phyloP scores from a whole-genome alignment of 2,113 vertebrate genomes.

The Etheostoma cragini region DNA sequence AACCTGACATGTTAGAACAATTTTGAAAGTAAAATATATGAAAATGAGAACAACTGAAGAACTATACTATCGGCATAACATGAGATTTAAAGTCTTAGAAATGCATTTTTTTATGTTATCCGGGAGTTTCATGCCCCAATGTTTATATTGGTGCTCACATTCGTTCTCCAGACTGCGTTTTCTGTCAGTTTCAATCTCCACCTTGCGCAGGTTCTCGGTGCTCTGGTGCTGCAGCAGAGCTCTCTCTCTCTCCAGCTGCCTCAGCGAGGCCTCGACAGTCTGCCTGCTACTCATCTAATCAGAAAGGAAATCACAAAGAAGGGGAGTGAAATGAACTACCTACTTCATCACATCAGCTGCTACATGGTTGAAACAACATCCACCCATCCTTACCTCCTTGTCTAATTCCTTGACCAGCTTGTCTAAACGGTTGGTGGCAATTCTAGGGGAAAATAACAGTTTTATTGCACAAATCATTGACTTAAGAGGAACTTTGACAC shows the following conservation, averaged over 20 bases:
- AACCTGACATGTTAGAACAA: neutral
- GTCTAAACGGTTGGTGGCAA: conserved; percentile 90
- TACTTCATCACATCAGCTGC: neutral
- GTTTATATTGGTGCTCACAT: conserved; percentile 73
- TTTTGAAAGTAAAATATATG: conserved; percentile 10
- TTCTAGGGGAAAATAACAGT: conserved; percentile 78
- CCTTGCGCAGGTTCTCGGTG: conserved; percentile 91
- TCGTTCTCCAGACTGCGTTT: conserved; percentile 95
- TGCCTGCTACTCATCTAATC: conserved; percentile 91
- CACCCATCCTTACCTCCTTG: conserved; percentile 88
- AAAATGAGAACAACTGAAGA: neutral
- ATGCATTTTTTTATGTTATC: neutral
- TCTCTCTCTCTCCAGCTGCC: conserved; percentile 93
- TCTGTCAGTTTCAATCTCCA: conserved; percentile 91
- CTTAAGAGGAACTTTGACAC: neutral
- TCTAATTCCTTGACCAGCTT: conserved; percentile 94
- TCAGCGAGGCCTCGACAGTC: conserved; percentile 88
- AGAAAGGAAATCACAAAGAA: conserved; percentile 10
- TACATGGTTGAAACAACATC: neutral
- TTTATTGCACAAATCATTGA: neutral
- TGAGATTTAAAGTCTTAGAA: neutral
- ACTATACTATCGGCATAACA: neutral
- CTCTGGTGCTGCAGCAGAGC: conserved; percentile 96
- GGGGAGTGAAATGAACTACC: neutral
- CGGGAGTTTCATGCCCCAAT: neutral